phyloP scores from a whole-genome alignment of 1,140 invertebrate species.

The Penaeus vannamei region DNA sequence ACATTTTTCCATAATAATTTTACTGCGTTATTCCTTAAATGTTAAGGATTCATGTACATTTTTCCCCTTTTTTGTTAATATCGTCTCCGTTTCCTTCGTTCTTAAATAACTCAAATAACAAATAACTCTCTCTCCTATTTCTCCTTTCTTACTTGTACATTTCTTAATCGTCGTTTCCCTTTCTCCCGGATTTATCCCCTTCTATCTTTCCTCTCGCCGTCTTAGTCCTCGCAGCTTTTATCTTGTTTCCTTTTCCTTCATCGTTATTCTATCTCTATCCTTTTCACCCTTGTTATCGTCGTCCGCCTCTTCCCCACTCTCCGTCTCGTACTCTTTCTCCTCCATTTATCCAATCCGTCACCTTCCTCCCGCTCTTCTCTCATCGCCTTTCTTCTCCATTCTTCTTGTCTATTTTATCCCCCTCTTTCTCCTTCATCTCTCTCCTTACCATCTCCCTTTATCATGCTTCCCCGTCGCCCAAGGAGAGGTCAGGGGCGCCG shows the following conservation, averaged over 20 bases:
- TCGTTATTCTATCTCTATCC: constrained; percentile 7
- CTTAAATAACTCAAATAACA: too few relatives aligned
- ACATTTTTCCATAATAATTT: too few relatives aligned
- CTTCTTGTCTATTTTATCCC: not conserved
- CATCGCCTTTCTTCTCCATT: not conserved
- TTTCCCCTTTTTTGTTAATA: too few relatives aligned
- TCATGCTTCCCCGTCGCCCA: too few relatives aligned
- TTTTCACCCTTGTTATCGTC: not conserved
- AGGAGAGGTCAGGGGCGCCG: too few relatives aligned
- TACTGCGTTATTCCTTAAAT: too few relatives aligned
- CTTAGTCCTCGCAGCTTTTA: not conserved
- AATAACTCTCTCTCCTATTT: not conserved
- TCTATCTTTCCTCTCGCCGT: not conserved
- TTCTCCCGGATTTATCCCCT: not conserved
- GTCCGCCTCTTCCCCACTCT: not conserved
- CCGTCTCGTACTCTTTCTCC: not conserved
- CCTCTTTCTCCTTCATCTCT: not conserved
- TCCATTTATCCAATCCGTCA: too few relatives aligned
- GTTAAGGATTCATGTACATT: too few relatives aligned
- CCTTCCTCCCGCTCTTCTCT: not conserved
- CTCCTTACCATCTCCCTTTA: too few relatives aligned
- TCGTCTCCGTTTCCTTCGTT: too few relatives aligned
- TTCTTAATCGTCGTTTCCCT: not conserved
- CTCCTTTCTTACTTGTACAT: not conserved
- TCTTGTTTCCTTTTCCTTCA: not conserved